Conservation (phyloP, 2,113 vertebrate genomes). For the Antechinus flavipes region DNA sequence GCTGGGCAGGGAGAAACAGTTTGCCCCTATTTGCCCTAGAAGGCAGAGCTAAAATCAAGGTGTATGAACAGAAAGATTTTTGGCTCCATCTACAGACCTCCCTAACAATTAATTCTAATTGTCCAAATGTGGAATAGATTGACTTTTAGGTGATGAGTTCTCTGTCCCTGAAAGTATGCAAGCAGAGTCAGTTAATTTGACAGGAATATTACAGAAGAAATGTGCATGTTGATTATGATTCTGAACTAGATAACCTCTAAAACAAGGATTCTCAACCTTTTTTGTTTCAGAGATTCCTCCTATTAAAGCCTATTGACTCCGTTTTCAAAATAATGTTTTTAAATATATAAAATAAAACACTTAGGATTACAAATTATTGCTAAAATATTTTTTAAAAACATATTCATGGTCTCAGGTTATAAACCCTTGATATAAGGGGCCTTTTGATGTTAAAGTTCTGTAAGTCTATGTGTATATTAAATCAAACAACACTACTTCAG, state of each 20-base stretch:
- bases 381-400: background rate
- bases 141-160: background rate
- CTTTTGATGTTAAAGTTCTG: background rate
- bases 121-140: background rate
- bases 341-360: background rate
- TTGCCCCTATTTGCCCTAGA: background rate
- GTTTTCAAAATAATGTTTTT: background rate
- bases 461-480: fast-evolving
- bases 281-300: background rate
- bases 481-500: background rate
- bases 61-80: background rate
- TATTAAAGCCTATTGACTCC: background rate
- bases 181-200: background rate
- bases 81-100: background rate
- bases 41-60: background rate
- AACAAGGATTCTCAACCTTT: background rate
- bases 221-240: background rate
- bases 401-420: background rate
- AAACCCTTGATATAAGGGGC: background rate
- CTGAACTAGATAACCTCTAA: background rate
- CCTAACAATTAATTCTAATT: background rate
- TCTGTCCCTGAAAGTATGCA: background rate
- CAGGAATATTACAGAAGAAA: background rate
- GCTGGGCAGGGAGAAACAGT: background rate
- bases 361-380: background rate